Conservation (phyloP, 2,797 vertebrate genomes). For the Gephyroberyx darwinii region DNA sequence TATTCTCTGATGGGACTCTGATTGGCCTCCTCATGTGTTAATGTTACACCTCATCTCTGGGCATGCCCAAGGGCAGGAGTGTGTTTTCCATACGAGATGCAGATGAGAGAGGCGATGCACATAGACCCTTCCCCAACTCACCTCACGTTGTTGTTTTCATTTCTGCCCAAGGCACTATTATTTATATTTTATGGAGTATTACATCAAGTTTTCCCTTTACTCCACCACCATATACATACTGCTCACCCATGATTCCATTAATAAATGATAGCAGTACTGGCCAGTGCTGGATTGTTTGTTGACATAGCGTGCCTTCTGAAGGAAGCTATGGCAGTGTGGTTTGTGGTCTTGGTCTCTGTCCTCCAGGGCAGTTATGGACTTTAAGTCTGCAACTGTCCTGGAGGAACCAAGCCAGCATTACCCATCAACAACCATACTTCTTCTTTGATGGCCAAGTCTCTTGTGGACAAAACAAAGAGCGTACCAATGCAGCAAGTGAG, state of each 20-base stretch:
- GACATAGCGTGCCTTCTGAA: constrained; percentile 14
- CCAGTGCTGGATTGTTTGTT: constrained; percentile 39
- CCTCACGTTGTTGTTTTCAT: constrained; percentile 32
- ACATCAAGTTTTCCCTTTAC: constrained; percentile 41
- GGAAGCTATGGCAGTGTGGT: constrained; percentile 11
- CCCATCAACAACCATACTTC: background rate
- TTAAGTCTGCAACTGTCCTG: background rate
- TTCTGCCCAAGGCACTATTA: constrained; percentile 49
- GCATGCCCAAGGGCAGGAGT: constrained; percentile 51
- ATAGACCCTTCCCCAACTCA: constrained; percentile 23
- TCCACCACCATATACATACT: constrained; percentile 33
- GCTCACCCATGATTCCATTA: constrained; percentile 36
- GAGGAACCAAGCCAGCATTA: constrained; percentile 4
- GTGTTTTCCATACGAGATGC: constrained; percentile 53
- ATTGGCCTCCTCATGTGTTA: constrained; percentile 45
- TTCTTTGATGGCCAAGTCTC: constrained; percentile 2
- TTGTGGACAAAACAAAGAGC: background rate
- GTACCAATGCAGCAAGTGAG: background rate
- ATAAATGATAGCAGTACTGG: constrained; percentile 50
- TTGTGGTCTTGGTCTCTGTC: constrained; percentile 37
- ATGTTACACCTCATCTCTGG: constrained; percentile 60
- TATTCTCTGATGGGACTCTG: constrained; percentile 21
- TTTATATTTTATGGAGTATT: constrained; percentile 58
- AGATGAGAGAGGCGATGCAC: constrained; percentile 37
- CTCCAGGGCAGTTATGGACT: constrained; percentile 21